phyloP scores from a whole-genome alignment of 2,888 invertebrate species.

The Archaeoteleia sp. region DNA sequence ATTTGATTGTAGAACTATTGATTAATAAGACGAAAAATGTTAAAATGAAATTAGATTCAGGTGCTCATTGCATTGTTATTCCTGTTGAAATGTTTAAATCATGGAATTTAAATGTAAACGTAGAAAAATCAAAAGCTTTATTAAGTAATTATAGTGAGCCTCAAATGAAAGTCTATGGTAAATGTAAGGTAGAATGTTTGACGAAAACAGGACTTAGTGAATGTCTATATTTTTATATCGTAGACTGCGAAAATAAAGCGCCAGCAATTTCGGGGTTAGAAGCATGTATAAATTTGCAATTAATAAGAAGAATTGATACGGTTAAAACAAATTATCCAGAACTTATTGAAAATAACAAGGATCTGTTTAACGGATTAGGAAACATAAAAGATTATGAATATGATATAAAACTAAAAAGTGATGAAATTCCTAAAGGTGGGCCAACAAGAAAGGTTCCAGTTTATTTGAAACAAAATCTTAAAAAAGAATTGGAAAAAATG shows the following conservation, averaged over 20 bases:
- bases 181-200: constrained; percentile 17
- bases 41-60: constrained; percentile 24
- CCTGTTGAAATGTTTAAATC: constrained; percentile 5
- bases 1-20: too few species aligned
- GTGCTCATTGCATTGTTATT: constrained; percentile 32
- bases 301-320: constrained; percentile 2
- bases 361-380: constrained; percentile 38
- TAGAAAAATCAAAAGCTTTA: constrained; percentile 4
- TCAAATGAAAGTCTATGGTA: constrained; percentile 17
- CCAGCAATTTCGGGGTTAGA: constrained; percentile 7
- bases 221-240: constrained; percentile 5
- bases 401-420: constrained; percentile 46
- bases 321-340: background rate
- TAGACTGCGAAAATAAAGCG: constrained; percentile 6
- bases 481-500: constrained; percentile 32
- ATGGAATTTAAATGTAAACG: constrained; percentile 5
- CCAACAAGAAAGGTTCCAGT: constrained; percentile 46
- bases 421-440: constrained; percentile 23
- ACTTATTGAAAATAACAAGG: constrained; percentile 2
- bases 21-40: constrained; percentile 27
- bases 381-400: constrained; percentile 45
- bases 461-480: constrained; percentile 44
- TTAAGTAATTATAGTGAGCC: constrained; percentile 27
- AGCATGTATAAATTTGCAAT: background rate
- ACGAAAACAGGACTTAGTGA: constrained; percentile 2